Base-by-base conservation (phyloP, 2,888 invertebrate genomes). In the Heliconius aoede region DNA sequence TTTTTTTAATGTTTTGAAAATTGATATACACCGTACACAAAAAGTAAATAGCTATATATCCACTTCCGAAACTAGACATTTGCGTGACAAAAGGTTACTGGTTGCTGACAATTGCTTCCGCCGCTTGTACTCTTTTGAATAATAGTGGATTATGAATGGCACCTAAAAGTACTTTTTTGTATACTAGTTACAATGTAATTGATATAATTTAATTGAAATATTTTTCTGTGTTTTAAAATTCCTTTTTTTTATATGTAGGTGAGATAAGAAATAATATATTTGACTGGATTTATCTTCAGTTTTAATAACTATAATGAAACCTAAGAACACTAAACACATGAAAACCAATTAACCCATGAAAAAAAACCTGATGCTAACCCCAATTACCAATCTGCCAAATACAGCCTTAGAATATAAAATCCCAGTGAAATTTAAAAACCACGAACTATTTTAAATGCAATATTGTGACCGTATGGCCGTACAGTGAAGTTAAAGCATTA, bases 71-170 rank as follows among this genome's bases (percentile, higher is more conserved):
- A 90, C 85, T 81, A 83, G 72, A 83, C 80, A 85, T 84, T 90
- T 86, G 90, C 91, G 88, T 91, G 90, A 91, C 90, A 86, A 84
- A 86, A 83, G 78, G 79, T 83, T 87, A 86, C 86, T 86, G 85
- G 84, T 80, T 78, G 79, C 80, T 86, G 82, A 78, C 81, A 83
- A 86, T 84, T 82, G 83, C 84, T 89, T 90, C 88, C 89, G 85
- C 83, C 81, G 83, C 83, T 84, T 84, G 80, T 81, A 82, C 82
- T 80, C 81, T 83, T 51, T 71, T 72, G 36, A 18, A 11, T 72
- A 60, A 60, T 74, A 64, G 55, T 36, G 55, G 71, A 71, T 75
- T 61, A 28, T 51, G 55, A 32, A 60, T 58, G 40, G 32, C n/a
- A 71, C 32, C 58, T 71, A 36, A 72, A n/a, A 58, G 24, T 36